Evolutionary conservation across 2,113 vertebrate species (phyloP).

Genomic region (Leucoraja erinaceus): DNA sequence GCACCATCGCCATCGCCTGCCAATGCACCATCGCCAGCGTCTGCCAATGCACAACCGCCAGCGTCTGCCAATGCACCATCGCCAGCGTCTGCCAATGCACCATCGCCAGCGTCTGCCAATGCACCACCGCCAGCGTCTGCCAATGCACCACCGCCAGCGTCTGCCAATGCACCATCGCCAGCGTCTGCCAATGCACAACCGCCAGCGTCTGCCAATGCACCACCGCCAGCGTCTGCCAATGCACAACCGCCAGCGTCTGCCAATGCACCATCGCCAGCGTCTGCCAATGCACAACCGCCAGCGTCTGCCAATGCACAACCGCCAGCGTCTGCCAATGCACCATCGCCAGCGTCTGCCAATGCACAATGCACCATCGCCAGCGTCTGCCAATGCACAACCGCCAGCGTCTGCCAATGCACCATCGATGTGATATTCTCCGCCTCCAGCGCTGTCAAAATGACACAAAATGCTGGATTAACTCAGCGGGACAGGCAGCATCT

Average conservation of each 20-base stretch:
- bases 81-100: too few relatives aligned
- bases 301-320: neutral
- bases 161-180: neutral
- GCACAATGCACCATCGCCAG: neutral
- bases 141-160: neutral
- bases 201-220: neutral
- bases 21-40: neutral
- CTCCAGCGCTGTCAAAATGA: neutral
- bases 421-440: neutral
- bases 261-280: neutral
- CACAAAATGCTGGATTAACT: too few relatives aligned
- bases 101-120: neutral
- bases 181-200: neutral
- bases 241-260: neutral
- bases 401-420: neutral
- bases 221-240: neutral
- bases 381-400: neutral
- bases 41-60: neutral
- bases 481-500: too few relatives aligned
- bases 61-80: neutral
- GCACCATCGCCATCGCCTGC: neutral
- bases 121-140: neutral
- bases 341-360: neutral
- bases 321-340: neutral
- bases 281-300: neutral